Percentiles rank a stretch among this genome's conserved stretches.
Conservation (phyloP, 2,113 vertebrate genomes). For the Planiliza haematocheilus region DNA sequence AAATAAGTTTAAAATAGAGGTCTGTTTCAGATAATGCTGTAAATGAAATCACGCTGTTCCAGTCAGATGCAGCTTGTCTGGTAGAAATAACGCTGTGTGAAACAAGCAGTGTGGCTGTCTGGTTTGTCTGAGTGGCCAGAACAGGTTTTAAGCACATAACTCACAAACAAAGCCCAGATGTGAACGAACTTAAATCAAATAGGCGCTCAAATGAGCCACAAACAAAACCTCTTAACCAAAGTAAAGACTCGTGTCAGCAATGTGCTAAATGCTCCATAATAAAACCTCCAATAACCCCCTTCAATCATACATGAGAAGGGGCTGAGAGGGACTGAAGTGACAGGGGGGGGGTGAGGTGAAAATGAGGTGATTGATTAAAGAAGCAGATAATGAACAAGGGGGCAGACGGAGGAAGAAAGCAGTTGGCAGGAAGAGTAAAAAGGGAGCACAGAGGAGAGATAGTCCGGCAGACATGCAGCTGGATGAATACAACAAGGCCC, state of each 20-base stretch:
- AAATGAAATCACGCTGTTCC: background rate
- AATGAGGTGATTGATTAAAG: constrained; percentile 51
- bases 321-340: background rate
- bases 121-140: constrained; percentile 34
- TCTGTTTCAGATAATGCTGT: constrained; percentile 1
- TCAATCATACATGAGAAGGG: background rate
- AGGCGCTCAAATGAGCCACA: constrained; percentile 27
- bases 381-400: constrained; percentile 52
- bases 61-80: constrained; percentile 21
- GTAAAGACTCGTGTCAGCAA: constrained; percentile 5
- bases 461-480: constrained; percentile 70
- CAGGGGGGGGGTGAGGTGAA: constrained; percentile 47
- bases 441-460: constrained; percentile 58
- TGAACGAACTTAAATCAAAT: constrained; percentile 31
- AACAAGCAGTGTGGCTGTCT: constrained; percentile 24
- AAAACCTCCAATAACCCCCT: background rate
- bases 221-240: constrained; percentile 31
- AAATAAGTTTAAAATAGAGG: background rate
- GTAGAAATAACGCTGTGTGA: constrained; percentile 38
- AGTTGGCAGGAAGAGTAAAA: constrained; percentile 55
- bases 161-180: constrained; percentile 58
- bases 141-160: constrained; percentile 45
- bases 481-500: constrained; percentile 78
- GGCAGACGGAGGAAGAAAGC: constrained; percentile 29
- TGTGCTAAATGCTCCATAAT: background rate